Base-by-base conservation (phyloP, 2,113 vertebrate species). In the Geococcyx californianus region DNA sequence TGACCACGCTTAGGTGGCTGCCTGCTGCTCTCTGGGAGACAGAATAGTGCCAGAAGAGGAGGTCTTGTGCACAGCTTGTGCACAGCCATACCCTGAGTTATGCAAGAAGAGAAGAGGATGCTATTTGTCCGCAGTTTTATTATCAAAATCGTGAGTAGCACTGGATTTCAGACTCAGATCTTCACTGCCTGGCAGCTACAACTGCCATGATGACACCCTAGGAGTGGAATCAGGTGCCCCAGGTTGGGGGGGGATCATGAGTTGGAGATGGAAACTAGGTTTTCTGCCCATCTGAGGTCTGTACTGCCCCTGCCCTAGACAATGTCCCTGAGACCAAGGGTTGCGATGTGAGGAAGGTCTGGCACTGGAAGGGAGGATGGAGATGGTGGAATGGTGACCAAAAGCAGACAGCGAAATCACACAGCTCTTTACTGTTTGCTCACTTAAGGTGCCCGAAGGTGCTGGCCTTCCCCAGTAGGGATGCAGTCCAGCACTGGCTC, bases 231-330 rank as follows among this genome's bases (percentile, higher is more conserved):
- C 2, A 19, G 9, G 6, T 59, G 19, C 29, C 58, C 28, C 31
- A 26, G 42, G 7, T 3, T 52, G 14, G 6, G 6, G 13, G 8
- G 5, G 16, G 1, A 75, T n/a, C 15, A 17, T 0, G 0, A 56
- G 38, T n/a, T 44, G 25, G 52, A 54, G 40, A 64, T 29, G 21
- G 7, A 45, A 34, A 36, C 6, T 12, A 38, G 29, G 6, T 38
- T 70, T n/a, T 52, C 64, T 84, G 42, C 14, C 33, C 34, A 29
- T 28, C 55, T 0, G 0, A 77, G 23, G 6, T 60, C 56, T 42
- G 10, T 4, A 3, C 31, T 84, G 16, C 25, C 6, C 10, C 54
- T 74, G 40, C 9, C 19, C 58, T 76, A 23, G 34, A 12, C 42
- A 40, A 23, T 28, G 21, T 56, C 18, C 66, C 54, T 63, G 45